Base-by-base conservation (phyloP, 2,888 invertebrate genomes). In the Syrista parreyssii region DNA sequence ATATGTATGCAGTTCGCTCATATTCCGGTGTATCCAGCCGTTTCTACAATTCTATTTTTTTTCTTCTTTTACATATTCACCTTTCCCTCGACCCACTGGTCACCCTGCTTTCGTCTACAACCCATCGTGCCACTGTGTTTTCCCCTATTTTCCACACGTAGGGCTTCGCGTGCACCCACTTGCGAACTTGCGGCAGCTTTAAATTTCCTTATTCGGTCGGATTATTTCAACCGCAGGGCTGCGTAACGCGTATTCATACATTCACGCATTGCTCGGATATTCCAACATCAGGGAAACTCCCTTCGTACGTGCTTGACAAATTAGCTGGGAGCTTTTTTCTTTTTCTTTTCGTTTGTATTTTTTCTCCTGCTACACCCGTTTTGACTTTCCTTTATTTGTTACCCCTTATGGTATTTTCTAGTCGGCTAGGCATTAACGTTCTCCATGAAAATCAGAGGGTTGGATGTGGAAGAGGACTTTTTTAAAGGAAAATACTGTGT, bases 1-100 rank as follows among this genome's bases (percentile, higher is more conserved):
- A 83, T 82, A 82, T 84, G 86, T 83, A 84, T 83, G 82, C 82
- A 77, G 79, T 76, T 80, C 82, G 78, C 74, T 76, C 75, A 75
- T 78, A 40, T 74, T 68, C 68, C 74, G 36, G 23, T 73, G 77
- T 69, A 77, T 77, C 75, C 77, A 75, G 69, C 40, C 74, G 75
- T 69, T 55, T 55, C 40, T 55, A 55, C 40, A 15, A 55, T 55
- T 55, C 23, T 55, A 36, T 23, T 55, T 15, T 4, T 40, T 6
- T 73, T 68, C 68, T n/a, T 36, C 68, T 74, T 55, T 35, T 68
- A 74, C 30, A 36, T 33, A 34, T 35, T 11, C 34, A 32, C 12
- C 12, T 15, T 15, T 40, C 4, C 31, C 33, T 30, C 30, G 6
- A 35, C 15, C 75, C 31, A 31, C 31, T 11, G n/a, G n/a, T 12